Conservation (phyloP, 1,140 invertebrate species). For the Drosophila ogumai region DNA sequence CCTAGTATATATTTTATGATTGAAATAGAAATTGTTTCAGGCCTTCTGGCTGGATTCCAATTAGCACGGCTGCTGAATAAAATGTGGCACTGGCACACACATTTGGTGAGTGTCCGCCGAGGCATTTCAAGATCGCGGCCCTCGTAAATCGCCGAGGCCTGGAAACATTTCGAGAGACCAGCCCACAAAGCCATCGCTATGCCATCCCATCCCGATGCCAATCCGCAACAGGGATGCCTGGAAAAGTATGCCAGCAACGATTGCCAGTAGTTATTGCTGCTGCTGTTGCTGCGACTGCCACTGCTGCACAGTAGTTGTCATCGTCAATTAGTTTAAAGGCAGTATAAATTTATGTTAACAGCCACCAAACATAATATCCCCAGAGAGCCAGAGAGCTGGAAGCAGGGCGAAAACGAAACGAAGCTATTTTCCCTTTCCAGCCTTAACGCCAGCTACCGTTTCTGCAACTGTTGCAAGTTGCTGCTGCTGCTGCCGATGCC, state of each 20-base stretch:
- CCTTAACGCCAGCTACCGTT: conserved; percentile 48
- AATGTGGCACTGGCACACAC: conserved; percentile 37
- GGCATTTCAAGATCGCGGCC: conserved; percentile 42
- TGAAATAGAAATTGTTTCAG: conserved; percentile 5
- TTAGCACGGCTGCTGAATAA: conserved; percentile 29
- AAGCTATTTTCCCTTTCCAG: conserved; percentile 65
- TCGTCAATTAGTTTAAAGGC: conserved; percentile 76
- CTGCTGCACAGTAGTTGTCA: conserved; percentile 66
- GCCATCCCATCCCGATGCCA: conserved; percentile 19
- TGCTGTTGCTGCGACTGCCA: neutral
- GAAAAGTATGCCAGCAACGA: conserved; percentile 62
- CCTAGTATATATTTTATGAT: neutral
- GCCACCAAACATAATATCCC: conserved; percentile 69
- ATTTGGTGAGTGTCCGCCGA: conserved; percentile 30
- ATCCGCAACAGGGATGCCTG: conserved; percentile 34
- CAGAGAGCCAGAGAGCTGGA: conserved; percentile 22
- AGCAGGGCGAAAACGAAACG: conserved; percentile 43
- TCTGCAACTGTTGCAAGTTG: conserved; percentile 48
- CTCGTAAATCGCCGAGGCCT: conserved; percentile 58
- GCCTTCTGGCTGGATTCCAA: conserved; percentile 17
- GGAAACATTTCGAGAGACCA: conserved; percentile 52
- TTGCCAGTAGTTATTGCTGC: conserved; percentile 21
- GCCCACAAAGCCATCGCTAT: conserved; percentile 45
- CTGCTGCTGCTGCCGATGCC: conserved; percentile 5
- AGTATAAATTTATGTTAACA: conserved; percentile 77